Conservation (phyloP, 2,888 invertebrate genomes). For the Gibbula magus region DNA sequence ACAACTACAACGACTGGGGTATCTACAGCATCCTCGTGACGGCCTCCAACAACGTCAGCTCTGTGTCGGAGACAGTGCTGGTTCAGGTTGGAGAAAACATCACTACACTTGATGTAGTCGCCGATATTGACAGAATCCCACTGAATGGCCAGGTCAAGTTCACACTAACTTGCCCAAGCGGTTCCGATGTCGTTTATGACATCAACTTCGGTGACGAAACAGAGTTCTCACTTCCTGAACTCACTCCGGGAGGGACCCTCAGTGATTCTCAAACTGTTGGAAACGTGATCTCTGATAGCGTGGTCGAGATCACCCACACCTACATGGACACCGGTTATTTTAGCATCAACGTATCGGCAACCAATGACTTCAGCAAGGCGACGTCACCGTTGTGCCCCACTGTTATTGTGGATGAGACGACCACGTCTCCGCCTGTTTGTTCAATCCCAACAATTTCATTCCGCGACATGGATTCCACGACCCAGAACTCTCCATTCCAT, state of each 20-base stretch:
- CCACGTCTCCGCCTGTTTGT: constrained; percentile 23
- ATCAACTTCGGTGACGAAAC: constrained; percentile 62
- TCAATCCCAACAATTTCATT: constrained; percentile 32
- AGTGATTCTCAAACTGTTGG: constrained; percentile 31
- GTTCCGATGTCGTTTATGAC: constrained; percentile 62
- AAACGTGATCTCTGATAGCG: constrained; percentile 40
- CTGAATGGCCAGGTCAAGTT: constrained; percentile 51
- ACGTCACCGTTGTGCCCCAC: constrained; percentile 63
- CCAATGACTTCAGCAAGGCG: constrained; percentile 61
- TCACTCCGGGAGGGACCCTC: neutral
- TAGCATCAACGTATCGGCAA: constrained; percentile 54
- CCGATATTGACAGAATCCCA: constrained; percentile 50
- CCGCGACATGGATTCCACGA: neutral
- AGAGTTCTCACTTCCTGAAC: constrained; percentile 48
- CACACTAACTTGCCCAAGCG: constrained; percentile 61
- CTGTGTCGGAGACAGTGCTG: constrained; percentile 42
- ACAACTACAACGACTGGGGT: constrained; percentile 68
- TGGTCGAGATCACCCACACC: constrained; percentile 51
- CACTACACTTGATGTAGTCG: constrained; percentile 64
- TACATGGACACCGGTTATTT: constrained; percentile 56
- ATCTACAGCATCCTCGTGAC: constrained; percentile 63
- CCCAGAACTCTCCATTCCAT: constrained; percentile 34
- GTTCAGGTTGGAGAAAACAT: constrained; percentile 69
- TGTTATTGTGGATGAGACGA: constrained; percentile 51
- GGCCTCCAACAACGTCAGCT: constrained; percentile 66